These are phyloP conservation scores for Seriola quinqueradiata DNA, from an alignment of 2,113 vertebrate species.

Conservation along the genomic window DNA sequence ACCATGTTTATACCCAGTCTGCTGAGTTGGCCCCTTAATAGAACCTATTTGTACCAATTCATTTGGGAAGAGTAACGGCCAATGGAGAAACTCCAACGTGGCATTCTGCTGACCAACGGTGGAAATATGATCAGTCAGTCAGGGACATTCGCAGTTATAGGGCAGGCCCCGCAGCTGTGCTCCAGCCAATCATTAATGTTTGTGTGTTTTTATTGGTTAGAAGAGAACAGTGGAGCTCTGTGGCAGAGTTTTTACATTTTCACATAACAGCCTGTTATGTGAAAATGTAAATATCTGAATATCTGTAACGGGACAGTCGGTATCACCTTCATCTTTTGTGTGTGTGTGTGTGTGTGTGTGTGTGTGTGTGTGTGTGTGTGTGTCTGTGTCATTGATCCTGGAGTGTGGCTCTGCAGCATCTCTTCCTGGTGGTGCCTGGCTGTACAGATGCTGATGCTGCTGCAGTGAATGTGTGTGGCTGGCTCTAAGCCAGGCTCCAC, in stretches of 20 bases:
- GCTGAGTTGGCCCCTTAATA: too few species aligned
- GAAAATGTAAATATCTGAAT: not conserved
- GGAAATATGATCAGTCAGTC: too few species aligned
- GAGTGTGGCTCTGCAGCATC: constrained; percentile 60
- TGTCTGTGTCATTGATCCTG: constrained; percentile 45
- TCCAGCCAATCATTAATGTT: too few species aligned
- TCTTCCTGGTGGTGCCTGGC: constrained; percentile 81
- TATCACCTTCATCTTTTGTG: not conserved
- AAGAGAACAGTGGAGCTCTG: not conserved
- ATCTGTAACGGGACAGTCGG: not conserved
- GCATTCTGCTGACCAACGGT: too few species aligned
- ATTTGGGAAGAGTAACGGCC: too few species aligned
- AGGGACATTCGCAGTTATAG: too few species aligned
- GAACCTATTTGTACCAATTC: too few species aligned
- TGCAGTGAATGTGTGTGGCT: constrained; percentile 41
- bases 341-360: constrained; percentile 10
- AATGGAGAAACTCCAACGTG: too few species aligned
- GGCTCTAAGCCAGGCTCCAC: constrained; percentile 71
- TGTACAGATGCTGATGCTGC: constrained; percentile 68
- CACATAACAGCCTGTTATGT: not conserved
- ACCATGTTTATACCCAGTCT: too few species aligned
- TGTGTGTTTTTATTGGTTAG: not conserved
- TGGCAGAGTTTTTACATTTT: not conserved
- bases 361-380: constrained; percentile 6
- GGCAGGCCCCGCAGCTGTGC: too few species aligned